Percentiles rank a stretch among this genome's conserved stretches.
phyloP scores from a whole-genome alignment of 2,888 invertebrate species.

The Parasteatoda lunata region DNA sequence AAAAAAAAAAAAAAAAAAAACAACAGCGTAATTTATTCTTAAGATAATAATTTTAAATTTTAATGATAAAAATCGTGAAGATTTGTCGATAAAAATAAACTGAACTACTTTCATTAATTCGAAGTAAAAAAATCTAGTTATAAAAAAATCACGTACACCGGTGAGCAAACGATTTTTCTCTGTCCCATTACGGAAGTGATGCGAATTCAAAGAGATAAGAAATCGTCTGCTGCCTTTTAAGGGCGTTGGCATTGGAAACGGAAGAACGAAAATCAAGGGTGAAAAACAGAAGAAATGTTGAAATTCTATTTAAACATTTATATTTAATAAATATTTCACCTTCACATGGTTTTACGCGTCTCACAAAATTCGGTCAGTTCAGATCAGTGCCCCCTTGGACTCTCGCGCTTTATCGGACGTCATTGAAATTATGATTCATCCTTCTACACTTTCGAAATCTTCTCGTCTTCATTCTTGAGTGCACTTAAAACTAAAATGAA shows the following conservation, averaged over 20 bases:
- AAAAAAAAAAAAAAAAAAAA: too few relatives aligned
- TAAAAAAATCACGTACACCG: too few relatives aligned
- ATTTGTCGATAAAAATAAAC: too few relatives aligned
- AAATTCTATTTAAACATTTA: constrained; percentile 16
- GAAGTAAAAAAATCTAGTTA: too few relatives aligned
- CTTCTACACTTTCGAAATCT: neutral
- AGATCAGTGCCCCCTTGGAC: constrained; percentile 10
- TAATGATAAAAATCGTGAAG: too few relatives aligned
- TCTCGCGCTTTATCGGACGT: neutral
- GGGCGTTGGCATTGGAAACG: constrained; percentile 23
- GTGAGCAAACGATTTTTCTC: neutral
- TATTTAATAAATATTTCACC: constrained; percentile 9
- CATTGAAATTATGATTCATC: neutral
- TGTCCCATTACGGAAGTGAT: neutral
- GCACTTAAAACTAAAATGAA: too few relatives aligned
- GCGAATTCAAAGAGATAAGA: neutral
- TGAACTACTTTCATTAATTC: too few relatives aligned
- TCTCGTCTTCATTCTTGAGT: too few relatives aligned
- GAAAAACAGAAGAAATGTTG: constrained; percentile 10
- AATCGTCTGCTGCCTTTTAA: constrained; percentile 41
- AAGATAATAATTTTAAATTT: too few relatives aligned
- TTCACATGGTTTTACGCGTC: constrained; percentile 18
- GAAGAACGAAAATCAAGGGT: constrained; percentile 7
- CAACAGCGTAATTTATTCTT: too few relatives aligned
- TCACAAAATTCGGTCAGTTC: constrained; percentile 34